Evolutionary conservation across 2,888 invertebrate species (phyloP), one percentile per base, ranked within the genome.

Genomic region (Amiota minor): DNA sequence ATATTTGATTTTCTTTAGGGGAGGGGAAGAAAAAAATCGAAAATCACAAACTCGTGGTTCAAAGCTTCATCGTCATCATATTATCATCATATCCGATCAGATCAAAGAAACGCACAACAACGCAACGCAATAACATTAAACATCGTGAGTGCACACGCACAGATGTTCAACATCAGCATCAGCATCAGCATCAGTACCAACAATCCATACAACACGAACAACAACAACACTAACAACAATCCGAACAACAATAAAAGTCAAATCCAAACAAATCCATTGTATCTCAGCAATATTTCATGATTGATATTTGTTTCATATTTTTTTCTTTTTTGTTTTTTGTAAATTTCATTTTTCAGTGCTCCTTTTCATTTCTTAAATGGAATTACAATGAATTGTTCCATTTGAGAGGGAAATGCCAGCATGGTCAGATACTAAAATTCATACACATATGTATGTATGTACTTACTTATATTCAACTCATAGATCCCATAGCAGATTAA

Each of bases 231-330:
- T 35, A 64, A 2, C 14, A 59, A 59, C 59, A 59, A 59, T 59
- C 16, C 16, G 18, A 59, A n/a, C n/a, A 59, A 59, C 59, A 62
- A 61, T 10, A 23, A 61, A 55, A 20, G 9, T 35, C 23, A n/a
- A 56, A 67, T 67, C 68, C 64, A 67, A 72, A 72, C 73, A 75
- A 83, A 77, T 78, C 47, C 81, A 81, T 83, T 82, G 80, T 83
- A 83, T 81, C 74, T 80, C 75, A 56, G 70, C 73, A 79, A 81
- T 83, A 77, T 80, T 80, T 78, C 82, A 80, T 84, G 81, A 84
- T 84, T 83, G 83, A 82, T 81, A 81, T 74, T 46, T 67, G 53
- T n/a, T 53, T 53, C n/a, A n/a, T 10, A 2, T 53, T 53, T 53
- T 53, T 53, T 53, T 53, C n/a, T 4, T 10, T 4, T 53, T 53